Base-by-base conservation (phyloP, 2,113 vertebrate genomes). In the Neopipo cinnamomea region DNA sequence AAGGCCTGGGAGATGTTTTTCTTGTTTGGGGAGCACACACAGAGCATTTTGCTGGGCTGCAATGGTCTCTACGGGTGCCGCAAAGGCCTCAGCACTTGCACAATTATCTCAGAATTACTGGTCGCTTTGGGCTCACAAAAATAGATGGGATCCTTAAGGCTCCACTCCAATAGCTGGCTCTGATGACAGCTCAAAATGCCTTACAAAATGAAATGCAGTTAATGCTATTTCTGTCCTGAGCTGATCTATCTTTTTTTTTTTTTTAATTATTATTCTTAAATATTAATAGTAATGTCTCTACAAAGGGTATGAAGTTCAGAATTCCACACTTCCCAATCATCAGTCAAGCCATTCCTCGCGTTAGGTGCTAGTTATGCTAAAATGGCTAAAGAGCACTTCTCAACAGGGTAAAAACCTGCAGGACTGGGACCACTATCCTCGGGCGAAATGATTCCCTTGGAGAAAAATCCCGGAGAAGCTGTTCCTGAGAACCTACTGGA, bases 141-240 rank as follows among this genome's bases (percentile, higher is more conserved):
- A 93, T 83, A 94, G 91, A 77, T 46, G 58, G 50, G 50, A 86
- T 83, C 37, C 78, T 86, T 74, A 77, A 95, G 55, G 68, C 92
- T 80, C 47, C 10, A 22, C 91, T 96, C 78, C 91, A 93, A 89
- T 44, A 66, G 59, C 88, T 82, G 37, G 58, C 55, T 88, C 49
- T 89, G 91, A 95, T 73, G 93, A 93, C 91, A 96, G 93, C 93
- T 89, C 63, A 37, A 85, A 97, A 79, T 88, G 67, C 20, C 55
- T 95, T 63, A 74, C 71, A 80, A 85, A 93, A 91, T 94, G 82
- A 90, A 96, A 67, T 73, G 70, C 44, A 59, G 82, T 74, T 79
- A 88, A 62, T 52, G 47, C 85, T 94, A 95, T 96, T 96, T 97
- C 85, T 96, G 88, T 93, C 82, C 68, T 67, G 21, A 83, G 63